Percentiles rank a stretch among this genome's conserved stretches.
Conservation (phyloP, 1,140 invertebrate species). For the Ephestia elutella region DNA sequence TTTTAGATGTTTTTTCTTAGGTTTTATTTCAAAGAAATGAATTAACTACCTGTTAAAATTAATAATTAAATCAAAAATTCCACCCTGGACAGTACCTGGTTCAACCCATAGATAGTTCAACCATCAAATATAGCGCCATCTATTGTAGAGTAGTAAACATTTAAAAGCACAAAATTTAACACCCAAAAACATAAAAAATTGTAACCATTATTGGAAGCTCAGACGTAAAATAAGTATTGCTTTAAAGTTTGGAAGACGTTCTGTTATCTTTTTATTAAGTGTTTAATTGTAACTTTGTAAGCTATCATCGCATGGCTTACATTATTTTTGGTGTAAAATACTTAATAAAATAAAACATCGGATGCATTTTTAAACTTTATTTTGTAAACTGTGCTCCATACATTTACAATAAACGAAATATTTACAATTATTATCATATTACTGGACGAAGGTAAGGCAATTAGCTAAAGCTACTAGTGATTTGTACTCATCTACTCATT, state of each 20-base stretch:
- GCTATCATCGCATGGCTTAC: too few species aligned
- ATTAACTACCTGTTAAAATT: too few species aligned
- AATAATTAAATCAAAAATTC: too few species aligned
- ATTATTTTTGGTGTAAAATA: background rate
- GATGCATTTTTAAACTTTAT: background rate
- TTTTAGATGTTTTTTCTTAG: too few species aligned
- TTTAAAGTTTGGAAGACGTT: too few species aligned
- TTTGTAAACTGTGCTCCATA: conserved; percentile 3
- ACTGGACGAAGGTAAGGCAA: background rate
- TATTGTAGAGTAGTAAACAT: background rate
- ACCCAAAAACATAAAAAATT: too few species aligned
- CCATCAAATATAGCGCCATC: background rate
- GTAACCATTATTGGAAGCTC: too few species aligned
- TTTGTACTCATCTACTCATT: background rate
- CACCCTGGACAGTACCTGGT: too few species aligned
- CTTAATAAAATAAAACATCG: background rate
- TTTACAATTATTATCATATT: background rate
- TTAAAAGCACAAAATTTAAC: background rate
- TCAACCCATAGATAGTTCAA: background rate
- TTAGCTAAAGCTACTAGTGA: background rate
- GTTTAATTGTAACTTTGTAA: too few species aligned
- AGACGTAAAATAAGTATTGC: too few species aligned
- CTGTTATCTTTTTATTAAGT: too few species aligned
- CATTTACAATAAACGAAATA: background rate
- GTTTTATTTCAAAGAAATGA: too few species aligned